phyloP scores from a whole-genome alignment of 2,113 vertebrate genomes.

The Calyptommatus sinebrachiatus region DNA sequence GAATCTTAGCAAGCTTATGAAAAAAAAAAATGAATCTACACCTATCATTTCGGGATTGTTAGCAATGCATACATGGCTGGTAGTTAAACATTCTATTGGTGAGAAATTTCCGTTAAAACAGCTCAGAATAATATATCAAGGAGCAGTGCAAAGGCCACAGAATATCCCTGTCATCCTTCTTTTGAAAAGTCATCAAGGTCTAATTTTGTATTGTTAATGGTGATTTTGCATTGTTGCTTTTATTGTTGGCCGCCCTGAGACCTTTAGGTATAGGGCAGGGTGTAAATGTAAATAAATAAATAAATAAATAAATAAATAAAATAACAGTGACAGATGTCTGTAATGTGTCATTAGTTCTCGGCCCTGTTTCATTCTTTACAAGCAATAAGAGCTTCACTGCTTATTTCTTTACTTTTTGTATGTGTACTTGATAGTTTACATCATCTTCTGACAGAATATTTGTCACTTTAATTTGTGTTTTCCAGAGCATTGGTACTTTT shows the following conservation, averaged over 20 bases:
- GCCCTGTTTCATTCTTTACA: not conserved
- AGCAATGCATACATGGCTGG: not conserved
- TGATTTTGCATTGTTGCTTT: too few relatives aligned
- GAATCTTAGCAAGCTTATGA: too few relatives aligned
- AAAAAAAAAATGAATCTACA: too few relatives aligned
- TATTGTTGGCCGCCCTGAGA: too few relatives aligned
- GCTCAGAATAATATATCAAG: not conserved
- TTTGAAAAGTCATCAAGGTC: not conserved
- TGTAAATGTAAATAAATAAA: too few relatives aligned
- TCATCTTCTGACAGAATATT: not conserved
- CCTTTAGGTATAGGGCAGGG: too few relatives aligned
- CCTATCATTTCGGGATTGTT: not conserved
- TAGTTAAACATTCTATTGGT: not conserved
- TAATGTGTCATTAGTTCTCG: too few relatives aligned
- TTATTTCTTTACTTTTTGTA: not conserved
- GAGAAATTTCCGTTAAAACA: not conserved
- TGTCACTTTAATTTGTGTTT: not conserved
- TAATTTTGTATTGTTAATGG: too few relatives aligned
- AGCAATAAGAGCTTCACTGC: not conserved
- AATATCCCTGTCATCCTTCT: not conserved
- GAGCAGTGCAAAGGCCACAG: not conserved
- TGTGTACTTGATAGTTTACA: not conserved
- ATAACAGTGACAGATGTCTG: not conserved
- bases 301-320: too few relatives aligned
- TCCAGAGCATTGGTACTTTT: not conserved